Evolutionary conservation across 2,888 invertebrate genomes (phyloP), one percentile per base, ranked within the genome.

Genomic region (Pollenia griseotomentosa): DNA sequence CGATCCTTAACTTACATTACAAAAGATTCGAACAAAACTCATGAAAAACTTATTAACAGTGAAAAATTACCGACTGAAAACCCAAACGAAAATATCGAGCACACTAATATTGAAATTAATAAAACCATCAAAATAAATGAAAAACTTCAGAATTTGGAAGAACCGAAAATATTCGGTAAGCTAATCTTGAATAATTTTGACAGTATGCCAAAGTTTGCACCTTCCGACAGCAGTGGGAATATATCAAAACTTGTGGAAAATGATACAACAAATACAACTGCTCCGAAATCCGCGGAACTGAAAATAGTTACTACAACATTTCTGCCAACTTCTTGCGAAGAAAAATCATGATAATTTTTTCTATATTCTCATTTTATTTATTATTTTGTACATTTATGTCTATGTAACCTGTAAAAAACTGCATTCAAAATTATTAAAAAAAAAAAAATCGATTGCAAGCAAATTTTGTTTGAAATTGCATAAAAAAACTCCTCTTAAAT

Each of bases 221-320:
- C 33, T 65, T 40, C 48, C 8, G 11, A n/a, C 46, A 66, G 23
- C 46, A 11, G 7, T 55, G 40, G n/a, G n/a, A 65, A 53, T 53
- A n/a, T 70, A 10, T 10, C 9, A 40, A 66, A 53, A 23, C 2
- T 19, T n/a, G 46, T 42, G 11, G 51, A 63, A 48, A 51, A 57
- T 9, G 63, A 81, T 14, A 19, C 12, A 44, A n/a, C 42, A 12
- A 11, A 59, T n/a, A 66, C 6, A 16, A 16, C 10, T 16, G 59
- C 55, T 23, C 77, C 79, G 6, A 66, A 79, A n/a, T 48, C 86
- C 7, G 79, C 91, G 75, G 90, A 90, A 51, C 86, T 92, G 46
- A 92, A 90, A 89, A 91, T 92, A 44, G 87, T 92, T 51, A 91
- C 91, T 16, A 89, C 88, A 71, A 90, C 90, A 61, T 88, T 90